Evolutionary conservation across 2,113 vertebrate species (phyloP), one percentile per base, ranked within the genome.

Genomic region (Coregonus clupeaformis): DNA sequence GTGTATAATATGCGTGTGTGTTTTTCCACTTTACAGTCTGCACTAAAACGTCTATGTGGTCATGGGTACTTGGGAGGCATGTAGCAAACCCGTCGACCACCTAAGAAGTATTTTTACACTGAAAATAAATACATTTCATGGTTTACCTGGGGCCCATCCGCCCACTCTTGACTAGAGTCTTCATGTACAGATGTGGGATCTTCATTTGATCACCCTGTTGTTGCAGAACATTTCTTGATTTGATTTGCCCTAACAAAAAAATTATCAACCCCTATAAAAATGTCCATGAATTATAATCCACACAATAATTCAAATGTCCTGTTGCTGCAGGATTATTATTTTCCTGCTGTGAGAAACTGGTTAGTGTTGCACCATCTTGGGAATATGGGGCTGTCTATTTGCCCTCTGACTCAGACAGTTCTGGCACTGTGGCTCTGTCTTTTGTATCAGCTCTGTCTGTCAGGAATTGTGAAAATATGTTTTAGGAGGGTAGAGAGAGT

Each of bases 391-490:
- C 32, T 2, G 32, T 7, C 6, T 36, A 36, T 36, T 36, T 36
- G 32, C 32, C 32, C 32, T 67, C 65, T 67, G 30, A 67, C 14
- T 67, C 65, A 67, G 7, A 18, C 29, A 32, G 11, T 14, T 13
- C 63, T 29, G 63, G 32, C 32, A 36, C 6, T 25, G 5, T 20
- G 14, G 14, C 25, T 2, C 14, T 32, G 27, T 66, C 27, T 32
- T 32, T 16, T 32, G 64, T 30, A 66, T 66, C 64, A 32, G 29
- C 20, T 25, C 69, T 68, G 77, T 80, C 80, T 73, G 25, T 80
- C 64, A 75, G 77, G 83, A 85, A 85, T 36, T 82, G 80, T 77
- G 74, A 52, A 64, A 71, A 14, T 42, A 47, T 52, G 18, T 22
- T 29, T 30, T 42, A 59, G 62, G 67, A 32, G 6, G 55, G 47